phyloP scores from a whole-genome alignment of 2,113 vertebrate species.

The Nothoprocta perdicaria region DNA sequence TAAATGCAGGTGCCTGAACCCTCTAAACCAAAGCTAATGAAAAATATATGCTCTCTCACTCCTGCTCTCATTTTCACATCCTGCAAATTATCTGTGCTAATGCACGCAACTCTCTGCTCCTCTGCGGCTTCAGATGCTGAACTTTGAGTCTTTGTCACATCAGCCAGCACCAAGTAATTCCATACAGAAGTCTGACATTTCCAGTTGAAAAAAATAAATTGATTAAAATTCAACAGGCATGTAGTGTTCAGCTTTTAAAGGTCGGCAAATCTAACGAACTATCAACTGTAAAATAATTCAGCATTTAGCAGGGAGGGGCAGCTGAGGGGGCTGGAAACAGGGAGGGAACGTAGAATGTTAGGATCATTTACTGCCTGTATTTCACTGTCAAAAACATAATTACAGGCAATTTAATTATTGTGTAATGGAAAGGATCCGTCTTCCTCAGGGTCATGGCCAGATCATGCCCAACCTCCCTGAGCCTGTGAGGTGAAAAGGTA shows the following conservation, averaged over 20 bases:
- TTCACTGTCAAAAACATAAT: conserved; percentile 59
- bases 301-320: conserved; percentile 72
- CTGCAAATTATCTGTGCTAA: conserved; percentile 75
- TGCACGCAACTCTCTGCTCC: conserved; percentile 59
- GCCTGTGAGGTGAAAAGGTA: background rate
- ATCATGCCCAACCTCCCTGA: background rate
- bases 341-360: background rate
- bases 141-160: conserved; percentile 82
- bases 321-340: conserved; percentile 6
- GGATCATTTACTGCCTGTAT: conserved; percentile 53
- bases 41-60: conserved; percentile 74
- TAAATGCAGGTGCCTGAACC: conserved; percentile 56
- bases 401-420: conserved; percentile 66
- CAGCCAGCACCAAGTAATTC: conserved; percentile 76
- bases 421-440: conserved; percentile 5
- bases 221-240: conserved; percentile 85
- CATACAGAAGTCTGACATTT: conserved; percentile 83
- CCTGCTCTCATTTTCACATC: conserved; percentile 68
- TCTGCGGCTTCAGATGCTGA: conserved; percentile 76
- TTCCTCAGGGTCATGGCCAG: background rate
- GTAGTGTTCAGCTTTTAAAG: conserved; percentile 82
- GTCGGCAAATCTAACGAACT: conserved; percentile 79
- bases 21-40: conserved; percentile 74
- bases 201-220: conserved; percentile 84
- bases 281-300: conserved; percentile 84